phyloP scores from a whole-genome alignment of 2,888 invertebrate genomes.

The Ferrisia virgata region DNA sequence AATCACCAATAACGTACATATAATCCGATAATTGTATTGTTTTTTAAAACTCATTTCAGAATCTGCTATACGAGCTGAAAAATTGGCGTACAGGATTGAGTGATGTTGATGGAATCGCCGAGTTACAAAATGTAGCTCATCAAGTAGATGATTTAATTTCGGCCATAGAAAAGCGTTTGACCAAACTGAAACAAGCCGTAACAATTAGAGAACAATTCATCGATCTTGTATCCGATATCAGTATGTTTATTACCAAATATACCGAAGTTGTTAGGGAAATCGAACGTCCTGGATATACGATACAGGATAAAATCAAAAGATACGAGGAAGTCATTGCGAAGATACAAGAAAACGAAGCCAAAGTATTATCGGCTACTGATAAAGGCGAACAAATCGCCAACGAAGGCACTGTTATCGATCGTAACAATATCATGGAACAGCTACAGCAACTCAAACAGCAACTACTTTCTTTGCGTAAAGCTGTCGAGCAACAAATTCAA shows the following conservation, averaged over 20 bases:
- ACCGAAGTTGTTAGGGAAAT: constrained; percentile 81
- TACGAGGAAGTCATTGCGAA: constrained; percentile 80
- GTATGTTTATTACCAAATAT: constrained; percentile 81
- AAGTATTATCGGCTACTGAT: constrained; percentile 80
- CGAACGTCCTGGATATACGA: constrained; percentile 75
- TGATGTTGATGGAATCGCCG: constrained; percentile 72
- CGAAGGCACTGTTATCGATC: constrained; percentile 82
- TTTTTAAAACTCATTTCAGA: constrained; percentile 51
- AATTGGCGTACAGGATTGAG: constrained; percentile 62
- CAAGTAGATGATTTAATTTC: constrained; percentile 84
- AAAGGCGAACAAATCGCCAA: constrained; percentile 90
- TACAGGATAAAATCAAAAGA: constrained; percentile 81
- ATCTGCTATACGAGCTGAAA: constrained; percentile 72
- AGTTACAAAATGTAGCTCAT: constrained; percentile 71
- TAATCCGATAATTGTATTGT: not conserved
- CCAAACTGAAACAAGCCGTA: constrained; percentile 72
- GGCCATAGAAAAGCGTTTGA: constrained; percentile 80
- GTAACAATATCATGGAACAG: constrained; percentile 83
- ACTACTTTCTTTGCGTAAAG: constrained; percentile 64
- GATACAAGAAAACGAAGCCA: constrained; percentile 86
- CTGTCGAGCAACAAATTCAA: constrained; percentile 80
- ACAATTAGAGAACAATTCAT: constrained; percentile 84
- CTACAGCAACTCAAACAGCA: constrained; percentile 83
- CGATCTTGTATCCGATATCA: constrained; percentile 79
- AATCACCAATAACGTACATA: no score